Evolutionary conservation across 1,140 invertebrate genomes (phyloP).

Genomic region (Oryzaephilus surinamensis): DNA sequence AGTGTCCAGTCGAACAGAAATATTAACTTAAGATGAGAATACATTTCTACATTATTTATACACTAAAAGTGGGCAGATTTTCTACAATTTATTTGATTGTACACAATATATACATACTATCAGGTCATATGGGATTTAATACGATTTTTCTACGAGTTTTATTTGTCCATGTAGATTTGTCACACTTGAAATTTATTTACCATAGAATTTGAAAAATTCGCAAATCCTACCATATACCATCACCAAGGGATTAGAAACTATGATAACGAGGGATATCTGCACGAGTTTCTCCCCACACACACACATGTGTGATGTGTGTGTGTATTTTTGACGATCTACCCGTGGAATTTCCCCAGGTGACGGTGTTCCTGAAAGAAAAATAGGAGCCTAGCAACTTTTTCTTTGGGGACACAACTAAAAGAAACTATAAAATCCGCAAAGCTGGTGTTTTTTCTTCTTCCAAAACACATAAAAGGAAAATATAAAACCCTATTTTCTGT

Average conservation of each 20-base stretch:
- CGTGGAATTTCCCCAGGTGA: constrained; percentile 13
- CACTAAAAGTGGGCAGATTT: too few species aligned
- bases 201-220: constrained; percentile 12
- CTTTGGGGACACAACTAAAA: constrained; percentile 12
- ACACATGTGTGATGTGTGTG: too few species aligned
- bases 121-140: too few species aligned
- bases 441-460: constrained; percentile 1
- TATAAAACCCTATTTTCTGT: too few species aligned
- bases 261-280: constrained; percentile 12
- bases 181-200: constrained; percentile 12
- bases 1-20: too few species aligned
- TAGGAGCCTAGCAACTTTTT: constrained; percentile 7
- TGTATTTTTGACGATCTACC: constrained; percentile 7
- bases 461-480: too few species aligned
- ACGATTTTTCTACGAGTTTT: constrained; percentile 10
- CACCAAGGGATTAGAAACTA: constrained; percentile 11
- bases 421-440: constrained; percentile 12
- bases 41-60: too few species aligned
- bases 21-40: too few species aligned
- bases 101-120: too few species aligned
- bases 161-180: constrained; percentile 14
- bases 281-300: too few species aligned
- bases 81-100: too few species aligned
- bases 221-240: constrained; percentile 1
- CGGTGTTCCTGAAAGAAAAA: constrained; percentile 8